Percentiles rank a stretch among this genome's conserved stretches.
Evolutionary conservation across 2,797 vertebrate genomes (phyloP).

Genomic region (Pachyuromys duprasi): DNA sequence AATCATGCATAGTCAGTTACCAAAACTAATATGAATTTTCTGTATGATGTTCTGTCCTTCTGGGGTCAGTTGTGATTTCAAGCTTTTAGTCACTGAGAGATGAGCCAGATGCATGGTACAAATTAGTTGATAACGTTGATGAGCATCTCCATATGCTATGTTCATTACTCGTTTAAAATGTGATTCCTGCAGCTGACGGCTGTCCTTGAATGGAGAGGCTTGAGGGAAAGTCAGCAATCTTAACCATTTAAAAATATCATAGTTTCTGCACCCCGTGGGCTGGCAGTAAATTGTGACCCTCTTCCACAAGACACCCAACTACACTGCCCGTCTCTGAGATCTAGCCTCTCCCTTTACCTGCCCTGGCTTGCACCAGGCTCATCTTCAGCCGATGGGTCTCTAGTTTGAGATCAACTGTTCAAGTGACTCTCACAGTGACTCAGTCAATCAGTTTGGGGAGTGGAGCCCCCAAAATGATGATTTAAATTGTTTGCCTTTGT

Average conservation of each 20-base stretch:
- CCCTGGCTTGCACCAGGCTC: background rate
- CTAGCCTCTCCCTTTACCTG: background rate
- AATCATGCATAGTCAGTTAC: background rate
- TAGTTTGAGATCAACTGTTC: background rate
- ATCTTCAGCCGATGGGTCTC: background rate
- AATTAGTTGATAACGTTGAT: constrained; percentile 16
- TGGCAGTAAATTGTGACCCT: background rate
- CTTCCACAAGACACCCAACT: background rate
- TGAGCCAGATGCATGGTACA: constrained; percentile 38
- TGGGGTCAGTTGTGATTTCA: background rate
- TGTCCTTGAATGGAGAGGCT: constrained; percentile 39
- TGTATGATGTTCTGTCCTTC: background rate
- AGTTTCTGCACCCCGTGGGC: background rate
- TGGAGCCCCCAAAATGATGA: background rate
- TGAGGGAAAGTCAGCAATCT: background rate
- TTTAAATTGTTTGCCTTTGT: background rate
- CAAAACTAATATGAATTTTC: constrained; percentile 14
- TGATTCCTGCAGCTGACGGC: background rate
- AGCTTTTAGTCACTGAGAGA: background rate
- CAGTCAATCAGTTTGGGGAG: background rate
- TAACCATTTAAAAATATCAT: background rate
- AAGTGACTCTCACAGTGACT: background rate
- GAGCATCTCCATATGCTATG: background rate
- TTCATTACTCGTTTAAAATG: constrained; percentile 7
- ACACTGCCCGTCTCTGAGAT: background rate